Percentiles rank a stretch among this genome's conserved stretches.
Evolutionary conservation across 2,113 vertebrate genomes (phyloP).

Genomic region (Zosterops borbonicus): DNA sequence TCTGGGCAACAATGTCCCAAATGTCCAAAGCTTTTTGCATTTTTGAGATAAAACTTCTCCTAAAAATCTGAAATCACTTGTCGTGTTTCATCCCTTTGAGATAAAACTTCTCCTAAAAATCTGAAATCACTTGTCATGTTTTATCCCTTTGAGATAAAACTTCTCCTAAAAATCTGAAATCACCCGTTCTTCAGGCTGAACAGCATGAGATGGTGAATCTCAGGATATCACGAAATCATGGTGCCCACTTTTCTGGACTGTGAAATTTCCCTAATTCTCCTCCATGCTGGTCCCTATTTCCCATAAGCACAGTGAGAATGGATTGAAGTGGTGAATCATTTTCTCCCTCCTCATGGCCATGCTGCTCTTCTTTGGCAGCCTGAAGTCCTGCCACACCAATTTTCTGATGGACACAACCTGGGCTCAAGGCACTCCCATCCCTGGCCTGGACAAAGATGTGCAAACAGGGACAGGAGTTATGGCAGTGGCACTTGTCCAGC

Average conservation of each 20-base stretch:
- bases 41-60: background rate
- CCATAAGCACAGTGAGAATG: rapidly evolving
- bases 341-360: rapidly evolving
- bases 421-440: background rate
- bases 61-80: background rate
- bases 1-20: background rate
- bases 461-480: background rate
- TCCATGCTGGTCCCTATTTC: rapidly evolving
- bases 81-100: background rate
- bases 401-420: background rate
- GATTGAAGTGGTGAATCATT: background rate
- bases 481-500: background rate
- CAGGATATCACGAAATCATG: rapidly evolving
- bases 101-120: background rate
- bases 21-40: background rate
- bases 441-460: background rate
- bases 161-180: background rate
- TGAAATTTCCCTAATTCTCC: background rate
- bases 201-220: background rate
- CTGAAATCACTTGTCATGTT: background rate
- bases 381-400: background rate
- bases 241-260: background rate
- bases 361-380: rapidly evolving
- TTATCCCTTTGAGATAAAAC: background rate
- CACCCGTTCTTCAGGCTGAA: background rate